A percentile compares a stretch with the other conserved stretches of the same genome.
Conservation (phyloP, 2,888 invertebrate genomes). For the Caradrina kadenii region DNA sequence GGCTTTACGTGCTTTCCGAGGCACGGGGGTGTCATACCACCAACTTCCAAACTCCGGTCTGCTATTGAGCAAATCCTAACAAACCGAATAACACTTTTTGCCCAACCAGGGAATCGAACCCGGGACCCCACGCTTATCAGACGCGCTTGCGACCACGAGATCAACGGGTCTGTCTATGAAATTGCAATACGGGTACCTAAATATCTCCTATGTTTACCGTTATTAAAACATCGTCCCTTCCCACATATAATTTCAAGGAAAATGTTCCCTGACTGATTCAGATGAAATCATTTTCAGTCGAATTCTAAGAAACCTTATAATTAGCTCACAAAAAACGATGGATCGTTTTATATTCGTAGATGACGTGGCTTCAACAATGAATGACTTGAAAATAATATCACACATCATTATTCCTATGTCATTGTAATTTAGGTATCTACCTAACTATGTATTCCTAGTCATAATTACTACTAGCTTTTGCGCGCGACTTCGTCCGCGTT, state of each 20-base stretch:
- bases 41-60: too few species aligned
- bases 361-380: conserved; percentile 19
- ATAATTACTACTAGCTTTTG: too few species aligned
- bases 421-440: not conserved
- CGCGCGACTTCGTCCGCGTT: too few species aligned
- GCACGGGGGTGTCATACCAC: too few species aligned
- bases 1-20: too few species aligned
- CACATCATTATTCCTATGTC: not conserved
- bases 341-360: conserved; percentile 24
- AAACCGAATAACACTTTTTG: too few species aligned
- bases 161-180: too few species aligned
- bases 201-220: not conserved
- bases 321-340: conserved; percentile 13
- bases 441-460: not conserved
- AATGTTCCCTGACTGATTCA: not conserved
- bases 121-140: too few species aligned
- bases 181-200: not conserved
- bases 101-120: too few species aligned
- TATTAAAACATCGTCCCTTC: not conserved
- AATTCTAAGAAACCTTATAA: conserved; percentile 35
- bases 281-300: conserved; percentile 26
- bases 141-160: too few species aligned
- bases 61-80: too few species aligned
- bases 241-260: conserved; percentile 16
- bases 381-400: conserved; percentile 12